Evolutionary conservation across 1,140 invertebrate species (phyloP).

Genomic region (Polyergus mexicanus): DNA sequence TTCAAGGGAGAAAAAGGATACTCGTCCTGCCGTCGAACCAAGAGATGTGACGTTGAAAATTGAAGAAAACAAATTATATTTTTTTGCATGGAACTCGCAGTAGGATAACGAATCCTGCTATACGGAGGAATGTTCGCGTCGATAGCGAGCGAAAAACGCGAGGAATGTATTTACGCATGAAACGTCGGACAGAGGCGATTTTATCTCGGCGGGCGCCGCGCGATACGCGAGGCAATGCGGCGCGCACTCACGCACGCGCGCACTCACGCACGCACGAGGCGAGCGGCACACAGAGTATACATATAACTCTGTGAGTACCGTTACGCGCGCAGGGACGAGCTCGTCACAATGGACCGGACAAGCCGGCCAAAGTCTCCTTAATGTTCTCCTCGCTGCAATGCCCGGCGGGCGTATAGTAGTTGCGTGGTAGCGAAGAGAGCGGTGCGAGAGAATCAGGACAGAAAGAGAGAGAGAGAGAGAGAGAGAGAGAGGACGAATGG

Average conservation of each 20-base stretch:
- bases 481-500: too few relatives aligned
- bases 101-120: neutral
- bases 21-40: neutral
- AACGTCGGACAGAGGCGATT: conserved; percentile 50
- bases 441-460: too few relatives aligned
- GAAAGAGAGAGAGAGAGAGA: too few relatives aligned
- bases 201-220: conserved; percentile 65
- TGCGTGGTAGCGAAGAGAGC: too few relatives aligned
- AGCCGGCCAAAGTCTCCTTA: too few relatives aligned
- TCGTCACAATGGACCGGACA: too few relatives aligned
- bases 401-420: too few relatives aligned
- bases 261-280: conserved; percentile 23
- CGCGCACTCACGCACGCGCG: conserved; percentile 18
- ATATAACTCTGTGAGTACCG: too few relatives aligned
- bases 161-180: conserved; percentile 69
- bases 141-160: conserved; percentile 42
- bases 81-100: neutral
- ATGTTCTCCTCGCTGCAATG: too few relatives aligned
- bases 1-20: too few relatives aligned
- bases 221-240: conserved; percentile 11
- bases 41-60: neutral
- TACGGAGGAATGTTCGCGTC: neutral
- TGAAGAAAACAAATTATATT: neutral
- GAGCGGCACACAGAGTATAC: too few relatives aligned
- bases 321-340: too few relatives aligned